These are phyloP conservation scores for Proisotoma minuta DNA, from an alignment of 2,888 invertebrate genomes.

Conservation along the genomic window DNA sequence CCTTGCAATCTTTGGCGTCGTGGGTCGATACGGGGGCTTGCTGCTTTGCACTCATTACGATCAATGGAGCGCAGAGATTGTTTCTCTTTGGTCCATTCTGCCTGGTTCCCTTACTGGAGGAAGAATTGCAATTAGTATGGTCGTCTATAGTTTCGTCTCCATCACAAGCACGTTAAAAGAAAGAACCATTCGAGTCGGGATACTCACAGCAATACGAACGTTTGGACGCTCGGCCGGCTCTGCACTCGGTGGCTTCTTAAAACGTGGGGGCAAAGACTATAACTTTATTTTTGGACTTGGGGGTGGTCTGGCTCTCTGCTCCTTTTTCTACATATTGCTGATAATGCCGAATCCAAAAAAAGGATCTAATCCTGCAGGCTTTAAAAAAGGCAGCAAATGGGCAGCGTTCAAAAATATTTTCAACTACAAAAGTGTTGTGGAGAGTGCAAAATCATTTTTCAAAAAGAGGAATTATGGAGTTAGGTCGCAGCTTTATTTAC, in stretches of 20 bases:
- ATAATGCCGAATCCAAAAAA: conserved; percentile 43
- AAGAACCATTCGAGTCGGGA: conserved; percentile 60
- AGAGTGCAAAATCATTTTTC: conserved; percentile 74
- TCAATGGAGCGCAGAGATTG: conserved; percentile 34
- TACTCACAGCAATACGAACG: conserved; percentile 56
- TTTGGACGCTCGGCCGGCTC: conserved; percentile 47
- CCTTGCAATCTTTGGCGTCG: conserved; percentile 43
- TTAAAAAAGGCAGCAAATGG: conserved; percentile 46
- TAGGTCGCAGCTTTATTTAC: conserved; percentile 35
- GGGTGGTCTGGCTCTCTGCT: conserved; percentile 35
- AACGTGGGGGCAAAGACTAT: conserved; percentile 34
- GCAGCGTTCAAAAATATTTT: conserved; percentile 67
- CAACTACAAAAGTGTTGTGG: conserved; percentile 68
- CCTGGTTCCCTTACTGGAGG: conserved; percentile 57
- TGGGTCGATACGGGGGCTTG: conserved; percentile 40
- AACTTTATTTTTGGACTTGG: conserved; percentile 44
- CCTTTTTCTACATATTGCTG: conserved; percentile 42
- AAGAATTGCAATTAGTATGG: conserved; percentile 51
- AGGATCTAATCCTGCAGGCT: conserved; percentile 31
- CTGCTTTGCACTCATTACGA: conserved; percentile 36
- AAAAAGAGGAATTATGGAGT: conserved; percentile 61
- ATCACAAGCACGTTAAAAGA: conserved; percentile 55
- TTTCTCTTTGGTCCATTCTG: conserved; percentile 36
- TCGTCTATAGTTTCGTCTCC: conserved; percentile 47
- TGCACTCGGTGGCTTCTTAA: conserved; percentile 46